Evolutionary conservation across 2,113 vertebrate species (phyloP), one percentile per base, ranked within the genome.

Genomic region (Tringa solitaria): DNA sequence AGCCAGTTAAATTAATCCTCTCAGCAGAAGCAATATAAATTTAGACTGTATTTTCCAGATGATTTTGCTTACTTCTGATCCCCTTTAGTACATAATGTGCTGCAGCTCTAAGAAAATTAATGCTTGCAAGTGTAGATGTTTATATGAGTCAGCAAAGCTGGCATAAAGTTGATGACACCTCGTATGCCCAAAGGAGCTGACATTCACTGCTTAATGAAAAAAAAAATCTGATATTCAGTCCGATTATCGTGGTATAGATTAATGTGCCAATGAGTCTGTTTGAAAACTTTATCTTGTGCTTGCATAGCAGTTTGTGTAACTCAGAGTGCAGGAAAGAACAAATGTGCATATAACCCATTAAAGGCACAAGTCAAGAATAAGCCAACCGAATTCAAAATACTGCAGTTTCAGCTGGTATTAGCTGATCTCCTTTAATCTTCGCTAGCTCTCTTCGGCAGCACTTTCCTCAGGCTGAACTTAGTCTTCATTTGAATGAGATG

Each of bases 141-240:
- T 95, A 72, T 82, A 89, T 94, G 96, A 97, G 87, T 97, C 97
- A 97, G 97, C 97, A 96, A 87, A 96, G 82, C 94, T 90, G 70
- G 88, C 56, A 69, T 72, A 57, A 94, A 96, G 90, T 83, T 94
- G 95, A 96, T 97, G 95, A 95, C 81, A 97, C 92, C 94, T 96
- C 96, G 41, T 67, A 67, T 76, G 74, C 79, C 57, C 93, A 93
- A 93, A 94, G 93, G 90, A 98, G 86, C 76, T 96, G 81, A 72
- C 84, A 93, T 90, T 95, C 84, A 85, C 54, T 93, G 56, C 79
- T 96, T 95, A 94, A 91, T 97, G 64, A 84, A 89, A 92, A 91
- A 91, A 78, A 76, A 88, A 43, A 37, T 33, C 39, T 32, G 76
- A 96, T 97, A 68, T 90, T 94, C 70, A 74, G 81, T 64, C 50